A percentile compares a stretch with the other conserved stretches of the same genome.
Evolutionary conservation across 1,140 invertebrate species (phyloP).

Genomic region (Camponotus pennsylvanicus): DNA sequence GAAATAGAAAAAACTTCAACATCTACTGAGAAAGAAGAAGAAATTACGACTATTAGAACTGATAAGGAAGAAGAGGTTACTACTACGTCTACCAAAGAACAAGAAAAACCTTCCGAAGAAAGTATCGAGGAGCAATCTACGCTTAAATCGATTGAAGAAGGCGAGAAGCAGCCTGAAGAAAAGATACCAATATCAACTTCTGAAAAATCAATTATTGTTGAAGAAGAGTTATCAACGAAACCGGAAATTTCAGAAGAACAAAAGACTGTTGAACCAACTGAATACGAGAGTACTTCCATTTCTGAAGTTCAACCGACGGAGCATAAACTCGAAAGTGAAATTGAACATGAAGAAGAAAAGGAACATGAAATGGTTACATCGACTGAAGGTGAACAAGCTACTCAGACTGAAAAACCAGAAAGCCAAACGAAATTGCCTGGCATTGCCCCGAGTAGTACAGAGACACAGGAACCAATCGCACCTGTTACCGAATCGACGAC

Average conservation of each 20-base stretch:
- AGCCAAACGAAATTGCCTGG: constrained; percentile 52
- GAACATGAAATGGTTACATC: constrained; percentile 34
- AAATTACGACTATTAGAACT: constrained; percentile 26
- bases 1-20: constrained; percentile 32
- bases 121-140: not conserved
- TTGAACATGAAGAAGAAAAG: constrained; percentile 51
- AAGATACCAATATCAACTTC: constrained; percentile 12
- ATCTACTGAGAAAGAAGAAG: constrained; percentile 17
- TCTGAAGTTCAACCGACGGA: constrained; percentile 31
- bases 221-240: constrained; percentile 23
- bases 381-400: constrained; percentile 32
- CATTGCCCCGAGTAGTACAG: constrained; percentile 43
- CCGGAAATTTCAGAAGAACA: constrained; percentile 27
- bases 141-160: constrained; percentile 2
- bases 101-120: not conserved
- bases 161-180: constrained; percentile 15
- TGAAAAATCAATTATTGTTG: constrained; percentile 9
- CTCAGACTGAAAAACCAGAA: constrained; percentile 60
- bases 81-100: constrained; percentile 12
- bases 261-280: constrained; percentile 5
- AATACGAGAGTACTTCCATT: constrained; percentile 35
- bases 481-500: constrained; percentile 31
- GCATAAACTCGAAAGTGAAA: not conserved
- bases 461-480: constrained; percentile 49
- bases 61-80: not conserved